Evolutionary conservation across 2,797 vertebrate species (phyloP).

Genomic region (Chrysolophus pictus): DNA sequence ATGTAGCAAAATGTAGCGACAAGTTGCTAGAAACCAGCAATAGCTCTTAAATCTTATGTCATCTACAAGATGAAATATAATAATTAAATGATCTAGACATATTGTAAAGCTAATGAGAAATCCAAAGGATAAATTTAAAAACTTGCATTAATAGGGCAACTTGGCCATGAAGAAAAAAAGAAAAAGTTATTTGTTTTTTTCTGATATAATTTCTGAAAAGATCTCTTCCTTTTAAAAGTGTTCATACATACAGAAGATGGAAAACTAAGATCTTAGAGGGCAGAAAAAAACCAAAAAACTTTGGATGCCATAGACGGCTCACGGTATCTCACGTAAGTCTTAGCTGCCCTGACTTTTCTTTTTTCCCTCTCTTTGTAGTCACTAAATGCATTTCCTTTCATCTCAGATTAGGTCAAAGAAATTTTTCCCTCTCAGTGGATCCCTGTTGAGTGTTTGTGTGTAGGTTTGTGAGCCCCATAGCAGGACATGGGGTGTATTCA

Average conservation of each 20-base stretch:
- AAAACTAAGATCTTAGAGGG: background rate
- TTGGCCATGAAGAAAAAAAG: background rate
- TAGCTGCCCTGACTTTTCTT: background rate
- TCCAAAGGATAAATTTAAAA: constrained; percentile 63
- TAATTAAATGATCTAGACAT: constrained; percentile 68
- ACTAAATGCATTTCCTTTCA: constrained; percentile 20
- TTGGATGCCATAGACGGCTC: background rate
- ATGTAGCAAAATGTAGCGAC: constrained; percentile 45
- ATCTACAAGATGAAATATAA: constrained; percentile 63
- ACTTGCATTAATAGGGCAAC: constrained; percentile 48
- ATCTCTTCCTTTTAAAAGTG: background rate
- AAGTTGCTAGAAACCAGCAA: constrained; percentile 53
- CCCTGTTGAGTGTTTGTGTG: background rate
- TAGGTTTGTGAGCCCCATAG: background rate
- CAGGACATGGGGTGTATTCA: background rate
- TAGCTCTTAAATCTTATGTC: constrained; percentile 66
- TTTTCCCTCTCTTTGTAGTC: background rate
- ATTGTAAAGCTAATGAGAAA: constrained; percentile 64
- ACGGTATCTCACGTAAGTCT: background rate
- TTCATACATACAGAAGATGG: background rate
- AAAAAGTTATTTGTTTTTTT: constrained; percentile 9
- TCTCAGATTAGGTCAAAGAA: background rate
- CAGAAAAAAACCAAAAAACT: background rate
- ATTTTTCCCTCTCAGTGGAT: background rate
- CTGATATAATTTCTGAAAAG: background rate